Conservation (phyloP, 2,888 invertebrate species). For the Tetragonula carbonaria region DNA sequence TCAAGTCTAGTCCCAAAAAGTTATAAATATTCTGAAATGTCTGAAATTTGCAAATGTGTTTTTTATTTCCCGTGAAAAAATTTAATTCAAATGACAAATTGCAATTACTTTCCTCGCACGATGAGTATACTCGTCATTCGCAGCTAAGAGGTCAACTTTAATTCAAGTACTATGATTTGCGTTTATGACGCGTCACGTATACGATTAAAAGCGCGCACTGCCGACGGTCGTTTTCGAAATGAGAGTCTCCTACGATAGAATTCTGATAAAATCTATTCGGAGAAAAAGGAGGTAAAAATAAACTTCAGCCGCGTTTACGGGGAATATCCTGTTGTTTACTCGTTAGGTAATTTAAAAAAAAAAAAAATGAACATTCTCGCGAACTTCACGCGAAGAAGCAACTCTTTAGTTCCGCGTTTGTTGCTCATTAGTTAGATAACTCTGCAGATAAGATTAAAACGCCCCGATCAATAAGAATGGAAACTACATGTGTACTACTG, state of each 20-base stretch:
- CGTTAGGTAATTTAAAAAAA: background rate
- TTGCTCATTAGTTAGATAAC: background rate
- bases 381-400: background rate
- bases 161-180: background rate
- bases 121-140: too few species aligned
- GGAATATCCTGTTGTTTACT: background rate
- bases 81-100: too few species aligned
- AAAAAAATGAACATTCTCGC: background rate
- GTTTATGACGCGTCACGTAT: background rate
- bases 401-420: fast-evolving
- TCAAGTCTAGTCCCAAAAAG: too few species aligned
- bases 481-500: too few species aligned
- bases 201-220: fast-evolving
- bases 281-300: background rate
- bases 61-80: too few species aligned
- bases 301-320: too few species aligned
- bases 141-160: background rate
- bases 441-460: background rate
- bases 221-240: background rate
- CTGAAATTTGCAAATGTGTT: too few species aligned
- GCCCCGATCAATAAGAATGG: background rate
- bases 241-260: too few species aligned
- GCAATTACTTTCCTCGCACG: too few species aligned
- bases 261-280: background rate
- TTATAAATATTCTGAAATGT: too few species aligned